phyloP scores from a whole-genome alignment of 2,888 invertebrate genomes.

The Steromphala cineraria region DNA sequence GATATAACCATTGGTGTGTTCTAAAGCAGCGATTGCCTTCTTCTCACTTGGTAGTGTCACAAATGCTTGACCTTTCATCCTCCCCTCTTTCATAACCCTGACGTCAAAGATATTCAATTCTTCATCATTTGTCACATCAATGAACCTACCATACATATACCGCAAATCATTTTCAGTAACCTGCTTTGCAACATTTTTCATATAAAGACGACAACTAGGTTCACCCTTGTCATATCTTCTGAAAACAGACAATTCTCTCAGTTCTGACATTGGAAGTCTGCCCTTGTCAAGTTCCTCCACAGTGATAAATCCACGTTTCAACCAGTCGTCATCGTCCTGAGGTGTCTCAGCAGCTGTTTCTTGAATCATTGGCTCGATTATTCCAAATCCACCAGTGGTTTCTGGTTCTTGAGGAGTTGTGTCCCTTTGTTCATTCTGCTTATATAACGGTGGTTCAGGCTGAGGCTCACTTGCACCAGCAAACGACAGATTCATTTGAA shows the following conservation, averaged over 20 bases:
- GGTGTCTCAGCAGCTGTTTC: constrained; percentile 44
- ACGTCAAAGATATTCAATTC: constrained; percentile 80
- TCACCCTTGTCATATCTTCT: constrained; percentile 90
- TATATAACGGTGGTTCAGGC: constrained; percentile 12
- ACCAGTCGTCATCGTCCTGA: constrained; percentile 27
- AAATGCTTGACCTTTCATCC: constrained; percentile 98
- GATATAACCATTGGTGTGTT: constrained; percentile 91
- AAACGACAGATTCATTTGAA: constrained; percentile 54
- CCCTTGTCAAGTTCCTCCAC: constrained; percentile 77
- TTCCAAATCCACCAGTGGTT: constrained; percentile 66
- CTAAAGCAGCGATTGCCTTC: constrained; percentile 84
- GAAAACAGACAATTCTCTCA: constrained; percentile 83
- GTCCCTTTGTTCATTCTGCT: not conserved
- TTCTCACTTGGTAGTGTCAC: constrained; percentile 85
- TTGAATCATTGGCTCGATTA: constrained; percentile 59
- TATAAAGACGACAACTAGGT: constrained; percentile 89
- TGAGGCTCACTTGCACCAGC: not conserved
- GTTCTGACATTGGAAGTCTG: constrained; percentile 74
- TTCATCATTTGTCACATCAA: constrained; percentile 76
- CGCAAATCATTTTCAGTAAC: constrained; percentile 83
- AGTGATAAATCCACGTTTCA: constrained; percentile 59
- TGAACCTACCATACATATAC: constrained; percentile 85
- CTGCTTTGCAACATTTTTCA: constrained; percentile 91
- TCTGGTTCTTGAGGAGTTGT: not conserved
- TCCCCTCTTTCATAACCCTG: constrained; percentile 92